These are phyloP conservation scores for Grus americana DNA, from an alignment of 2,113 vertebrate genomes.

Conservation along the genomic window DNA sequence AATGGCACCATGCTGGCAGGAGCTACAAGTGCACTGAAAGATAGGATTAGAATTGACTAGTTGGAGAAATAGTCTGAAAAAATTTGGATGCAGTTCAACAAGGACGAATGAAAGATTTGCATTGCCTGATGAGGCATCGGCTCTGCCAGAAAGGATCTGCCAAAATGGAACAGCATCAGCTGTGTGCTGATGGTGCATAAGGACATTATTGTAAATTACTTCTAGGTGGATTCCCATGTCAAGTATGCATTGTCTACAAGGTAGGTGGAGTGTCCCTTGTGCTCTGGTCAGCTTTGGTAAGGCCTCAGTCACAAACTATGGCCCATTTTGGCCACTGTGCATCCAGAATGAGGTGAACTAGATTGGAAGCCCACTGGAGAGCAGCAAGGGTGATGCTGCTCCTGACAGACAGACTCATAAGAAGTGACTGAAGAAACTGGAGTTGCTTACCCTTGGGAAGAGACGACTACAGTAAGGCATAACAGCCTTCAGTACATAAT, in stretches of 20 bases:
- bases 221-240: background rate
- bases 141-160: background rate
- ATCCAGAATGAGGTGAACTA: background rate
- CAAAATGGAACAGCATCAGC: background rate
- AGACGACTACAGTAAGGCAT: background rate
- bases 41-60: background rate
- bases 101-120: background rate
- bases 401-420: background rate
- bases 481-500: background rate
- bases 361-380: background rate
- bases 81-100: background rate
- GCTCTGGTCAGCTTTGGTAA: background rate
- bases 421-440: background rate
- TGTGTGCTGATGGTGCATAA: background rate
- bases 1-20: background rate
- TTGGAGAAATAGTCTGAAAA: slow-evolving; percentile 10
- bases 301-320: background rate
- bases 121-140: background rate
- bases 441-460: background rate
- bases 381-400: background rate
- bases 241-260: background rate
- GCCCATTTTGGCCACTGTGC: background rate
- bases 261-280: background rate
- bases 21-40: background rate
- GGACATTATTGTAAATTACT: background rate